Percentiles rank a stretch among this genome's conserved stretches.
These are phyloP conservation scores for Thunnus maccoyii DNA, from an alignment of 2,113 vertebrate genomes.

Conservation along the genomic window DNA sequence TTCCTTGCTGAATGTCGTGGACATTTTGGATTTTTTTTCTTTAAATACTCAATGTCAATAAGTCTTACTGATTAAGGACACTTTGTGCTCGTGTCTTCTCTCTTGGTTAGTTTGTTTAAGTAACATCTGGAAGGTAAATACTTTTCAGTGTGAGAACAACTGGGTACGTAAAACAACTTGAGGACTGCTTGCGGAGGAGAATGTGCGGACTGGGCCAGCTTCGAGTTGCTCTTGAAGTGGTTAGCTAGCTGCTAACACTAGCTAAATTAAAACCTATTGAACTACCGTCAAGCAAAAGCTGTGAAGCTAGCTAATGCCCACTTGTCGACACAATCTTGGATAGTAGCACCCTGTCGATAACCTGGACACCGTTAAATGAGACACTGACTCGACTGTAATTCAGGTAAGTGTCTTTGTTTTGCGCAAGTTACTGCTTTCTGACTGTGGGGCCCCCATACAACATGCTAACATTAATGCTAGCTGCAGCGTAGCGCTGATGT, in stretches of 20 bases:
- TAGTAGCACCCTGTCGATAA: background rate
- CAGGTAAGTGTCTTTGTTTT: constrained; percentile 71
- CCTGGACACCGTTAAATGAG: constrained; percentile 39
- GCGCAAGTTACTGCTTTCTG: constrained; percentile 4
- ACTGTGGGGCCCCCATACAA: constrained; percentile 25
- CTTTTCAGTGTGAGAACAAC: constrained; percentile 34
- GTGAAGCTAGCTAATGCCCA: constrained; percentile 35
- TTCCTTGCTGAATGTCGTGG: constrained; percentile 80
- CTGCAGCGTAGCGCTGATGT: constrained; percentile 23
- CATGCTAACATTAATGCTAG: constrained; percentile 70
- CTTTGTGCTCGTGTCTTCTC: background rate
- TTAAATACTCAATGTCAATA: constrained; percentile 49
- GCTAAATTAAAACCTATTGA: constrained; percentile 3
- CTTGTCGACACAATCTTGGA: background rate
- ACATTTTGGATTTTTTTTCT: constrained; percentile 81
- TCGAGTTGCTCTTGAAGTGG: constrained; percentile 61
- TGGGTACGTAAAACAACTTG: constrained; percentile 56
- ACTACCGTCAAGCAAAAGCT: constrained; percentile 15
- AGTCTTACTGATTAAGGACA: constrained; percentile 1
- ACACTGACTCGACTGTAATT: constrained; percentile 17
- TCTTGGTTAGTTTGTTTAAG: background rate
- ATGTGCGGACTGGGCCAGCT: constrained; percentile 60
- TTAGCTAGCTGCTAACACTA: constrained; percentile 71
- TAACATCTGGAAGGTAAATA: background rate
- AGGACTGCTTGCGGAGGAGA: constrained; percentile 48